A percentile compares a stretch with the other conserved stretches of the same genome.
phyloP scores from a whole-genome alignment of 2,888 invertebrate genomes.

The Odiellus spinosus region DNA sequence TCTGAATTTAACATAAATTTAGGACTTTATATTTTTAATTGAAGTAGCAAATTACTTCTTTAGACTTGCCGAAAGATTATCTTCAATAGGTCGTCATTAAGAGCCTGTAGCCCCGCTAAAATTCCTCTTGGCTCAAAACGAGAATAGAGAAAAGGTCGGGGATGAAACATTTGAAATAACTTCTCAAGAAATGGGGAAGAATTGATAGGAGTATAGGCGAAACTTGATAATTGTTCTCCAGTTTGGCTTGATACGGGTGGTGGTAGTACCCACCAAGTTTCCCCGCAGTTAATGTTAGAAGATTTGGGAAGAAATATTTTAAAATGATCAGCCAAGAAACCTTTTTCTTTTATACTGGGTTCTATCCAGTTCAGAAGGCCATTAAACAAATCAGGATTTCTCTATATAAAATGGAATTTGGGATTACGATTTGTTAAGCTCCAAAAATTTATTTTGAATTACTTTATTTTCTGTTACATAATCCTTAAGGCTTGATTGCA shows the following conservation, averaged over 20 bases:
- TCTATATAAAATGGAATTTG: constrained; percentile 3
- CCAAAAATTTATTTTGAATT: neutral
- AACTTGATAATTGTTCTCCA: constrained; percentile 5
- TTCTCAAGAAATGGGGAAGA: constrained; percentile 6
- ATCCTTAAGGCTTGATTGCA: no score
- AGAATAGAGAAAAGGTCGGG: constrained; percentile 25
- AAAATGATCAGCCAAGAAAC: constrained; percentile 12
- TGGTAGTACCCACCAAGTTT: constrained; percentile 11
- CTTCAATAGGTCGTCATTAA: constrained; percentile 10
- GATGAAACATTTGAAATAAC: constrained; percentile 25
- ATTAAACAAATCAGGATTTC: constrained; percentile 4
- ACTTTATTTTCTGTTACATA: no score
- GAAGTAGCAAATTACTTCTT: no score
- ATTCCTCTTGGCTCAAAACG: constrained; percentile 16
- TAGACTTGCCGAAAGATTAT: constrained; percentile 14
- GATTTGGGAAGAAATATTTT: constrained; percentile 7
- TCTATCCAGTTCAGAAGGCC: constrained; percentile 10
- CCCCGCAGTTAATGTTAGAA: constrained; percentile 3
- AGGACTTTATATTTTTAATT: no score
- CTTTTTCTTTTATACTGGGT: constrained; percentile 5
- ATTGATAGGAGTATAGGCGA: constrained; percentile 9
- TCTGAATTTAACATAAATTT: constrained; percentile 4
- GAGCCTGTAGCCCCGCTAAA: constrained; percentile 9
- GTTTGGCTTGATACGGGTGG: constrained; percentile 1
- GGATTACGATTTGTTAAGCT: neutral